Base-by-base conservation (phyloP, 1,140 invertebrate genomes). In the Cylas formicarius region DNA sequence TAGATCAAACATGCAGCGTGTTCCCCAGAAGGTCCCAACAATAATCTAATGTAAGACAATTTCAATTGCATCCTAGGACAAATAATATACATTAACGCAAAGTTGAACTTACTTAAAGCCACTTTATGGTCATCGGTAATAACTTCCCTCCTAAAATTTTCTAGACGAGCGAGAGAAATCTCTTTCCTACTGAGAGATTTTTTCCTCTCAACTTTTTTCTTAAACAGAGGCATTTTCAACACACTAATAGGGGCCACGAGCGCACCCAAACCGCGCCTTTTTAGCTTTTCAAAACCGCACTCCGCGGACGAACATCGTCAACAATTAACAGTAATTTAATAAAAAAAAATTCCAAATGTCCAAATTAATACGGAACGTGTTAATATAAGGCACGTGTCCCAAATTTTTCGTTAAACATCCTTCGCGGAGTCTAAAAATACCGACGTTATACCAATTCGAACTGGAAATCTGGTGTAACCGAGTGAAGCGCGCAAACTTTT, bases 71-170 rank as follows among this genome's bases (percentile, higher is more conserved):
- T n/a, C 11, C n/a, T 11, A 21, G 6, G 22, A 39, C 24, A 39
- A 39, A 39, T 14, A 4, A 36, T 20, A 17, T 10, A 19, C 11
- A n/a, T n/a, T n/a, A n/a, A n/a, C n/a, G n/a, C n/a, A n/a, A n/a
- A n/a, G 8, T 11, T 4, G 9, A 21, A 53, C 57, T 56, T 55
- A 64, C 62, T 46, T 40, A 65, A 34, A 13, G 57, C 36, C 5
- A 61, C 53, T 3, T 50, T 55, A 42, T 65, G 63, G n/a, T 47
- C 20, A 33, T 65, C 63, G 18, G 63, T 63, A 16, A 58, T 47
- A 9, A 65, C 57, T 44, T 65, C 63, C 23, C 50, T 61, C 33
- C 62, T 52, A 36, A 65, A 65, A 35, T 57, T 59, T 36, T 65
- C 63, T n/a, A 65, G 41, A 20, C 60, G 44, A 2, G 44, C 52